phyloP scores from a whole-genome alignment of 1,140 invertebrate species.

The Oryctes rhinoceros region DNA sequence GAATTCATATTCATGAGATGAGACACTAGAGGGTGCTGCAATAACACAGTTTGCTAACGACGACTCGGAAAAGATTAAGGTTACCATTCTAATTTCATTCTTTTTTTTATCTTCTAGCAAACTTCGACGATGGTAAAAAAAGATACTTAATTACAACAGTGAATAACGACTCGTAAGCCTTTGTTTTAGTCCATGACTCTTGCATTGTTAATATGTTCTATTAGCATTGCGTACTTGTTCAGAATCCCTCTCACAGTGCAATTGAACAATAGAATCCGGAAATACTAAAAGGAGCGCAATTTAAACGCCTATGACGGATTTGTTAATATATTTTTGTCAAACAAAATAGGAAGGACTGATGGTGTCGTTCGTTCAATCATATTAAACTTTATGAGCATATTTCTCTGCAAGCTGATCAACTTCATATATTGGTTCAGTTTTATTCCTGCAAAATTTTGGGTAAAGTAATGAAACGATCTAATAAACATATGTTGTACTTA shows the following conservation, averaged over 20 bases:
- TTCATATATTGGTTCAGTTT: too few relatives aligned
- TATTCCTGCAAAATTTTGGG: too few relatives aligned
- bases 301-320: not conserved
- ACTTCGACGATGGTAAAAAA: not conserved
- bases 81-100: slow-evolving; percentile 34
- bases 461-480: too few relatives aligned
- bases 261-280: not conserved
- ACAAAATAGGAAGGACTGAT: too few relatives aligned
- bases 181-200: not conserved
- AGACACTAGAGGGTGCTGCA: slow-evolving; percentile 27
- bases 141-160: slow-evolving; percentile 24
- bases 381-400: too few relatives aligned
- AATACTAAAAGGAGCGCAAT: too few relatives aligned
- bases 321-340: not conserved
- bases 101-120: slow-evolving; percentile 4
- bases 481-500: too few relatives aligned
- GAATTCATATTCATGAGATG: slow-evolving; percentile 41
- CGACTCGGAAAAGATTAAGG: slow-evolving; percentile 45
- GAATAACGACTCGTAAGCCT: slow-evolving; percentile 2
- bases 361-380: too few relatives aligned
- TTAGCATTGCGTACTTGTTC: not conserved
- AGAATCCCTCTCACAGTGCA: not conserved
- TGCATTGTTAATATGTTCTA: not conserved
- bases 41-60: slow-evolving; percentile 40
- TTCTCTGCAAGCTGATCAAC: too few relatives aligned